Conservation (phyloP, 2,113 vertebrate genomes). For the Nipponia nippon region DNA sequence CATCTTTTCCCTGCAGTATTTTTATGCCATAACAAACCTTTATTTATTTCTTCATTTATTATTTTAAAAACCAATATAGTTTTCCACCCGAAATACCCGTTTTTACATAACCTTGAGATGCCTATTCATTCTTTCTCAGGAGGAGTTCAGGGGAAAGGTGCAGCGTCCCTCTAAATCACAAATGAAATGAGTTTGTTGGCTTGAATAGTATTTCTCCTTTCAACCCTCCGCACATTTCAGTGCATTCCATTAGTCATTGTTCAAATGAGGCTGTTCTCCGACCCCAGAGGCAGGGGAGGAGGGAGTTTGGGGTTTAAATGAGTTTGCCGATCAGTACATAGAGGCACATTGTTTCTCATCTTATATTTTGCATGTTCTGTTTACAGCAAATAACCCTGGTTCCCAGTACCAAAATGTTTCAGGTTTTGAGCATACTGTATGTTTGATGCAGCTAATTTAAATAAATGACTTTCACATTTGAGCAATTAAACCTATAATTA, state of each 20-base stretch:
- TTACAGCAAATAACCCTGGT: conserved; percentile 15
- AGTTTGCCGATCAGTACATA: conserved; percentile 63
- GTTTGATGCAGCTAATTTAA: conserved; percentile 61
- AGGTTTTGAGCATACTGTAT: conserved; percentile 38
- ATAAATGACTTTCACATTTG: conserved; percentile 51
- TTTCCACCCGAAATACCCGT: conserved; percentile 30
- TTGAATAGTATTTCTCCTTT: conserved; percentile 64
- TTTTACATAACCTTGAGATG: conserved; percentile 63
- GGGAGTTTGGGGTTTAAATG: conserved; percentile 70
- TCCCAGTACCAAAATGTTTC: conserved; percentile 31
- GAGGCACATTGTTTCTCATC: conserved; percentile 55
- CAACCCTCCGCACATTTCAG: conserved; percentile 59
- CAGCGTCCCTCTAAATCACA: conserved; percentile 61
- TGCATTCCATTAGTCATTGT: conserved; percentile 66
- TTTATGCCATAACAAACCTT: not conserved
- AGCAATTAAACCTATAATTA: conserved; percentile 46
- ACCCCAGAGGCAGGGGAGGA: conserved; percentile 61
- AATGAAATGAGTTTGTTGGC: conserved; percentile 67
- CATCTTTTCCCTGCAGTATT: not conserved
- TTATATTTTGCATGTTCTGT: conserved; percentile 42
- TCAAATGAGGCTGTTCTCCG: conserved; percentile 54
- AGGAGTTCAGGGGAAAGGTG: conserved; percentile 56
- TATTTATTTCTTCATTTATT: conserved; percentile 54
- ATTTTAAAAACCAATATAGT: conserved; percentile 52
- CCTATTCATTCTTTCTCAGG: conserved; percentile 59